phyloP scores from a whole-genome alignment of 2,888 invertebrate species.

The Cheilosia scutellata region DNA sequence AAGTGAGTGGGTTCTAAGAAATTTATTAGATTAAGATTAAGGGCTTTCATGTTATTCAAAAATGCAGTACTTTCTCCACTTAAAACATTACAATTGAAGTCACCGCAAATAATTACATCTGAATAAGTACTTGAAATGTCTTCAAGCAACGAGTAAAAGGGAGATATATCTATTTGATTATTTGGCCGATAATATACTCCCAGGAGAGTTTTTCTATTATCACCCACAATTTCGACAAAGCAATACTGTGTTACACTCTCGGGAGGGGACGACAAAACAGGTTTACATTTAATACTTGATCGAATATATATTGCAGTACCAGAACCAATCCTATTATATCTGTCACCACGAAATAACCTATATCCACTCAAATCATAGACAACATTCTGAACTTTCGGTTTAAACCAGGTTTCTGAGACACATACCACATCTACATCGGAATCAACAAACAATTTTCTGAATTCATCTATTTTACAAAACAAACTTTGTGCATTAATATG shows the following conservation, averaged over 20 bases:
- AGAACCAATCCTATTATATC: background rate
- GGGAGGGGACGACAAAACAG: background rate
- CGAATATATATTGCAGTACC: background rate
- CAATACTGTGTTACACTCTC: background rate
- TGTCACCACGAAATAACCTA: background rate
- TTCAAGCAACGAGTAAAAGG: background rate
- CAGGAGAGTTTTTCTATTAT: background rate
- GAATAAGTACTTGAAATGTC: background rate
- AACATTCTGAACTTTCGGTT: background rate
- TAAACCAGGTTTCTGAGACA: background rate
- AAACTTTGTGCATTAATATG: constrained; percentile 7
- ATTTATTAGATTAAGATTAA: background rate
- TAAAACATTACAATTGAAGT: background rate
- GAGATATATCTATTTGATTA: background rate
- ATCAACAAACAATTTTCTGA: constrained; percentile 3
- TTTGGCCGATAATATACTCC: background rate
- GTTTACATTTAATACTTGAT: constrained; percentile 3
- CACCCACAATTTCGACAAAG: background rate
- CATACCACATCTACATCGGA: background rate
- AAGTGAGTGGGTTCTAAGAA: background rate
- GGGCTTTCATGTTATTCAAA: background rate
- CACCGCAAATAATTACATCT: background rate
- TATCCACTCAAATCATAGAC: background rate
- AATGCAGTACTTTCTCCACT: background rate
- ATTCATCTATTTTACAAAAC: constrained; percentile 2